Percentiles rank a stretch among this genome's conserved stretches.
These are phyloP conservation scores for Phaethornis superciliosus DNA, from an alignment of 2,113 vertebrate species.

Conservation along the genomic window DNA sequence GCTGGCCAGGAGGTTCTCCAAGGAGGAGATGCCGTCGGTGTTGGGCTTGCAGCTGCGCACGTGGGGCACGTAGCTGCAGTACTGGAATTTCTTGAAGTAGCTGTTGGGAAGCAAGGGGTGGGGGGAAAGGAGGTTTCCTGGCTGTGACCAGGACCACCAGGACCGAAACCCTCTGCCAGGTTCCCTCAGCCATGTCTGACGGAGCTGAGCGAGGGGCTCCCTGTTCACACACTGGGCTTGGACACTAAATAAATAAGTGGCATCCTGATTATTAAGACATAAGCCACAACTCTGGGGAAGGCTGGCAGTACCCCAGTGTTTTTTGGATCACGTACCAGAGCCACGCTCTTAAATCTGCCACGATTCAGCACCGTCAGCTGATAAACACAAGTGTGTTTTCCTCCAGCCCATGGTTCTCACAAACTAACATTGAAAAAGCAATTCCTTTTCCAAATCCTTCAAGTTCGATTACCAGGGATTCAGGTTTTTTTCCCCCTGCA, in stretches of 20 bases:
- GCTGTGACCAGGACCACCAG: not conserved
- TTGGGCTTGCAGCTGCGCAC: constrained; percentile 75
- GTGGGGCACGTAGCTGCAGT: constrained; percentile 71
- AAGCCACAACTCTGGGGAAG: no score
- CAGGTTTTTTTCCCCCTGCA: not conserved
- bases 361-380: fast-evolving
- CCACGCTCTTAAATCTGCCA: fast-evolving
- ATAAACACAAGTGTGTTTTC: not conserved
- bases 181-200: not conserved
- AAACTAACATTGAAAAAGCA: not conserved
- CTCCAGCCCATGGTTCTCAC: not conserved
- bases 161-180: fast-evolving
- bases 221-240: fast-evolving
- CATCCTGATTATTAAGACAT: no score
- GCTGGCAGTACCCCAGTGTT: not conserved
- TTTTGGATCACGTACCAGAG: not conserved
- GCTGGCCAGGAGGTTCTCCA: constrained; percentile 74
- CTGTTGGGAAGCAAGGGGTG: not conserved
- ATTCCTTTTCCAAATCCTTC: not conserved
- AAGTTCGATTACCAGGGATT: not conserved
- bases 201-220: no score
- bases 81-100: constrained; percentile 74
- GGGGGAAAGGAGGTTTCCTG: not conserved
- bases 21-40: constrained; percentile 72
- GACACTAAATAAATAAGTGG: not conserved